phyloP scores from a whole-genome alignment of 2,113 vertebrate genomes.

The Lonchura striata region DNA sequence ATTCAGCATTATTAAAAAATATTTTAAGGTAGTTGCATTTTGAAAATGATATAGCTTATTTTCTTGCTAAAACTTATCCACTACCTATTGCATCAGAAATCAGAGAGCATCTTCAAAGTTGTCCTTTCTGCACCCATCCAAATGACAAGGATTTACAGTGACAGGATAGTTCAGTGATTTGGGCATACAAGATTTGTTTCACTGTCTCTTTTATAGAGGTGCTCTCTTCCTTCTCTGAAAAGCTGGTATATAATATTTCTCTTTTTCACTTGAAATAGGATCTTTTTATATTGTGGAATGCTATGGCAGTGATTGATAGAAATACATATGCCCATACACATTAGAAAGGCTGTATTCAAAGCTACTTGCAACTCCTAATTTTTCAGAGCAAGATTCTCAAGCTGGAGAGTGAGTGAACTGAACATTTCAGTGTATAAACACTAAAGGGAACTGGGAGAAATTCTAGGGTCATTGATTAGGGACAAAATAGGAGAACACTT shows the following conservation, averaged over 20 bases:
- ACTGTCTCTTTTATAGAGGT: background rate
- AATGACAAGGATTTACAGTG: slow-evolving; percentile 4
- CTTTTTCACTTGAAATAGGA: background rate
- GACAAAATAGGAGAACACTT: slow-evolving; percentile 44
- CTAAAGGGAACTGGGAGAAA: slow-evolving; percentile 23
- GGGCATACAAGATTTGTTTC: background rate
- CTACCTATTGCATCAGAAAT: background rate
- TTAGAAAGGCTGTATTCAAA: background rate
- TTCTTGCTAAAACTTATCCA: background rate
- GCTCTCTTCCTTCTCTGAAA: background rate
- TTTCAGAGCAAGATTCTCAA: background rate
- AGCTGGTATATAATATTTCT: background rate
- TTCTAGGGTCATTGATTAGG: slow-evolving; percentile 51
- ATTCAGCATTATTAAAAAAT: background rate
- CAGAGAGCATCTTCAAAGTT: background rate
- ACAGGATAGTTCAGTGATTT: background rate
- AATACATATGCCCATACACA: background rate
- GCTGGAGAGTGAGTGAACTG: background rate
- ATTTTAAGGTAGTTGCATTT: background rate
- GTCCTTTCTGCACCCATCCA: background rate
- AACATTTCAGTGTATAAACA: background rate
- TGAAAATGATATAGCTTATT: background rate
- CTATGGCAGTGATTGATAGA: background rate
- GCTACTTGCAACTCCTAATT: background rate
- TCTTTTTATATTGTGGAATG: background rate